These are phyloP conservation scores for Campoletis sonorensis DNA, from an alignment of 1,140 invertebrate species.

Conservation along the genomic window DNA sequence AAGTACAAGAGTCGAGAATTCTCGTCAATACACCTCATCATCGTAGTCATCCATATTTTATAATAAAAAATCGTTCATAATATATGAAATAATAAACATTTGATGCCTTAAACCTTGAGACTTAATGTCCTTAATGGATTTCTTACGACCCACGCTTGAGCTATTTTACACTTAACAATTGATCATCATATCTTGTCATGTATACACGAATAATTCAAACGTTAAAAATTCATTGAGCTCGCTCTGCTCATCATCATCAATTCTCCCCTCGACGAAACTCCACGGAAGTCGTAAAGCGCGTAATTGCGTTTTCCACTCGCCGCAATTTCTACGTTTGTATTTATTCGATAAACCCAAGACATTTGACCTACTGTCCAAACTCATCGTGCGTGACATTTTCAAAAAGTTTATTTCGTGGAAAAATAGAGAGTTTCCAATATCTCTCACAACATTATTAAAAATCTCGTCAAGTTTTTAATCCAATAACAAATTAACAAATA, in stretches of 20 bases:
- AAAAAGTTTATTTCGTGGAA: too few relatives aligned
- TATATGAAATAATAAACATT: constrained; percentile 5
- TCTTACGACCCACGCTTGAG: not conserved
- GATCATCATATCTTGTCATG: not conserved
- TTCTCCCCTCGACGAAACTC: not conserved
- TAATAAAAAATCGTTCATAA: not conserved
- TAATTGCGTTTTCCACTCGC: not conserved
- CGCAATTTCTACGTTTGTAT: not conserved
- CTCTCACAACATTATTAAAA: too few relatives aligned
- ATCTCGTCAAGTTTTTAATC: too few relatives aligned
- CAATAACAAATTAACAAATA: too few relatives aligned
- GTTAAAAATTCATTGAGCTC: constrained; percentile 3
- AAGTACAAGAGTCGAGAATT: too few relatives aligned
- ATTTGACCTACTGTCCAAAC: too few relatives aligned
- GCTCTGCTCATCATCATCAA: constrained; percentile 7
- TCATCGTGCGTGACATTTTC: too few relatives aligned
- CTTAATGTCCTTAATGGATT: constrained; percentile 7
- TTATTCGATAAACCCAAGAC: not conserved
- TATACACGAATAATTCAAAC: constrained; percentile 2
- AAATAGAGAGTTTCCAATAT: too few relatives aligned
- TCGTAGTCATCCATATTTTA: too few relatives aligned
- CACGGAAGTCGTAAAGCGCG: not conserved
- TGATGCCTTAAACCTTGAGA: not conserved
- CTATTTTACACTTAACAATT: not conserved
- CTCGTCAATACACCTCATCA: too few relatives aligned